Conservation (phyloP, 2,888 invertebrate species). For the Rhorus exstirpatorius region DNA sequence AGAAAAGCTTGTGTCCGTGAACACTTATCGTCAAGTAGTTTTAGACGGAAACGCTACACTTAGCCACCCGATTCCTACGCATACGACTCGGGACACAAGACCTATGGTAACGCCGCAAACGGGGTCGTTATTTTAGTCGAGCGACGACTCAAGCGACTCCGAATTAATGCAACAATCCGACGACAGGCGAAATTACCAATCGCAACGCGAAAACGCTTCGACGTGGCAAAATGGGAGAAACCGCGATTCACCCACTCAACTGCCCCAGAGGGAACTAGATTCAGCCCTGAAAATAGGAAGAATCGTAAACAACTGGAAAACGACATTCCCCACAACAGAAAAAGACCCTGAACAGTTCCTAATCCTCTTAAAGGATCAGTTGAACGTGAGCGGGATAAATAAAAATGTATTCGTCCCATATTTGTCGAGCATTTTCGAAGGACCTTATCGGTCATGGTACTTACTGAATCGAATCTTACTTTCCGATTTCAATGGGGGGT, state of each 20-base stretch:
- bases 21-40: neutral
- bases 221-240: neutral
- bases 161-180: neutral
- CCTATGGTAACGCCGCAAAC: neutral
- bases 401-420: constrained; percentile 41
- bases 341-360: constrained; percentile 41
- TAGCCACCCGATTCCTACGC: neutral
- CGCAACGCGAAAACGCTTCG: neutral
- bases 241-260: neutral
- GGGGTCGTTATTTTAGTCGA: constrained; percentile 13
- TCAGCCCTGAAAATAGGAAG: constrained; percentile 33
- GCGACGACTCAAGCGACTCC: constrained; percentile 27
- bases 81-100: neutral
- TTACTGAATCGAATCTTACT: too few species aligned
- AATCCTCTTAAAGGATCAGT: constrained; percentile 18
- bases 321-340: constrained; percentile 32
- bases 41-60: neutral
- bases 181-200: neutral
- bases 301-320: constrained; percentile 29
- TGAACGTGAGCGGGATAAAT: constrained; percentile 29
- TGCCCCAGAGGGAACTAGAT: neutral
- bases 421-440: constrained; percentile 48
- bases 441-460: constrained; percentile 55
- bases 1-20: constrained; percentile 3
- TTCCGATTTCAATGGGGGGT: too few species aligned